phyloP scores from a whole-genome alignment of 2,888 invertebrate species.

The Drosophila vallismaia region DNA sequence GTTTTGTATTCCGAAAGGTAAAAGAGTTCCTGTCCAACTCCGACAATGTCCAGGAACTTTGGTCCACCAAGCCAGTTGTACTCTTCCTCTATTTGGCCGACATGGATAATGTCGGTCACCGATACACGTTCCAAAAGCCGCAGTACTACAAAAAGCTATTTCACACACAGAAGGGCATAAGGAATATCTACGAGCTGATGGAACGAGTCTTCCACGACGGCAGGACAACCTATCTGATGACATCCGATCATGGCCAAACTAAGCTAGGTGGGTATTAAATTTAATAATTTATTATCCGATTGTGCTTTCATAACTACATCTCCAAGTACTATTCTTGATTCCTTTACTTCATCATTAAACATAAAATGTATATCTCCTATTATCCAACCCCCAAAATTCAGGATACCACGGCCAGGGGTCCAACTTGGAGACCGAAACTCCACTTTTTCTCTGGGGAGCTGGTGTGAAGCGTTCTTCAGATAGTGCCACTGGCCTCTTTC shows the following conservation, averaged over 20 bases:
- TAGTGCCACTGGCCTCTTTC: conserved; percentile 46
- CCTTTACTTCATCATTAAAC: conserved; percentile 79
- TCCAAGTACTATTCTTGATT: no score
- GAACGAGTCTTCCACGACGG: conserved; percentile 90
- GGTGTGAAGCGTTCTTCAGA: conserved; percentile 86
- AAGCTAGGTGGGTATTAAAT: conserved; percentile 89
- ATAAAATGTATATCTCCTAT: conserved; percentile 87
- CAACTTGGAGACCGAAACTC: conserved; percentile 94
- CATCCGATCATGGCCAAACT: conserved; percentile 99
- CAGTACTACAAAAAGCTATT: conserved; percentile 91
- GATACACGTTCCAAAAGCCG: conserved; percentile 91
- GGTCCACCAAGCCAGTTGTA: conserved; percentile 91
- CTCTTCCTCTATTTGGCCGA: conserved; percentile 97
- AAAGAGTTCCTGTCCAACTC: conserved; percentile 85
- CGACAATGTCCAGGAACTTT: conserved; percentile 82
- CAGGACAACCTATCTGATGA: conserved; percentile 93
- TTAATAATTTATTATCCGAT: no score
- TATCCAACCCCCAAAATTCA: conserved; percentile 86
- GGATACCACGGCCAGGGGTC: conserved; percentile 96
- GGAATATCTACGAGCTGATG: conserved; percentile 87
- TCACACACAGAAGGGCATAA: conserved; percentile 91
- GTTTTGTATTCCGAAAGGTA: conserved; percentile 94
- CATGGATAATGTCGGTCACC: conserved; percentile 92
- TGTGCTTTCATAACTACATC: no score
- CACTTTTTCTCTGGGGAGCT: conserved; percentile 97